Conservation (phyloP, 2,888 invertebrate genomes). For the Xestia sexstrigata region DNA sequence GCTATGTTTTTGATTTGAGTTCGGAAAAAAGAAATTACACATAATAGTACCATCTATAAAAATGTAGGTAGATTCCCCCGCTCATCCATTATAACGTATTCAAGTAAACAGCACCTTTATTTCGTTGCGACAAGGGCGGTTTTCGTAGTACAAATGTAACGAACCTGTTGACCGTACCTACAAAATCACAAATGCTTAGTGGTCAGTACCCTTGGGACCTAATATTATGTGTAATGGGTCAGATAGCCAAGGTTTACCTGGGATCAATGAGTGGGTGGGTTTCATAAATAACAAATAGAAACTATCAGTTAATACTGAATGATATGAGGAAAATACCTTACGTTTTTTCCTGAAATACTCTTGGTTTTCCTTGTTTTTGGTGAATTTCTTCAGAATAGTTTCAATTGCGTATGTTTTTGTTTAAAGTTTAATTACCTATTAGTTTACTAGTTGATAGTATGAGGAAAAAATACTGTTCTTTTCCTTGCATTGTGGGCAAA, state of each 20-base stretch:
- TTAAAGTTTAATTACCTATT: background rate
- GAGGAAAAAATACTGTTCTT: background rate
- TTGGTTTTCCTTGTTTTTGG: background rate
- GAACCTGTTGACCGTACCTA: background rate
- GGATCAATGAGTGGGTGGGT: slow-evolving; percentile 11
- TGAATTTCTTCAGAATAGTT: background rate
- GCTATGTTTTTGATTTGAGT: background rate
- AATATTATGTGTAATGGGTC: background rate
- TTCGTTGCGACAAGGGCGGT: background rate
- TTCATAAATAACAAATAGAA: slow-evolving; percentile 18
- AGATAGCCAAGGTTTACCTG: background rate
- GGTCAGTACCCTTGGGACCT: slow-evolving; percentile 21
- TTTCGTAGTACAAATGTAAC: background rate
- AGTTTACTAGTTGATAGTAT: background rate
- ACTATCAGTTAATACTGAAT: background rate
- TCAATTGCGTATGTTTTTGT: background rate
- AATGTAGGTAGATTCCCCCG: background rate
- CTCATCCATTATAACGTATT: background rate
- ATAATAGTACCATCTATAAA: too few relatives aligned
- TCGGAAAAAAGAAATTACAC: background rate
- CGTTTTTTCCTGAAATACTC: background rate
- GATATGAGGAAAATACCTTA: background rate
- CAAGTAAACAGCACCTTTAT: background rate
- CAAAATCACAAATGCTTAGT: slow-evolving; percentile 31
- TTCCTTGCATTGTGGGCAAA: slow-evolving; percentile 2